These are phyloP conservation scores for Hyperopisus bebe DNA, from an alignment of 2,113 vertebrate genomes.

Conservation along the genomic window DNA sequence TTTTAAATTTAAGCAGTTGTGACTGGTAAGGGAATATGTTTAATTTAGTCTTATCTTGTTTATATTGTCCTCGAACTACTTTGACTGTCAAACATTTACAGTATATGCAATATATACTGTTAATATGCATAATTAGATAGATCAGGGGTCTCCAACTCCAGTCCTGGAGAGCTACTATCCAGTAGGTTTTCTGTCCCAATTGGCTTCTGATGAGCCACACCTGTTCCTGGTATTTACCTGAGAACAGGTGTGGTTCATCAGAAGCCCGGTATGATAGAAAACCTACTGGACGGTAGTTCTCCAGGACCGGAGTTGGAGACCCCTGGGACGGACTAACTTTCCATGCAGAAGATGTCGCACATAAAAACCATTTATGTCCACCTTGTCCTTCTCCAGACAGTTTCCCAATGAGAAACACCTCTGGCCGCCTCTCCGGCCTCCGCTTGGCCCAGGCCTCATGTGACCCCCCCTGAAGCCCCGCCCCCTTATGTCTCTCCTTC, in stretches of 20 bases:
- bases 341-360: neutral
- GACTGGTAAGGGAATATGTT: neutral
- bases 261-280: too few relatives aligned
- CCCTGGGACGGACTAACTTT: neutral
- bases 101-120: neutral
- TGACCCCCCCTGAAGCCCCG: neutral
- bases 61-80: neutral
- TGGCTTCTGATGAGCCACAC: too few relatives aligned
- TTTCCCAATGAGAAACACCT: neutral
- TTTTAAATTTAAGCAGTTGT: neutral
- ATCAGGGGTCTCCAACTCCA: too few relatives aligned
- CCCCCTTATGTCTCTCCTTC: conserved; percentile 16
- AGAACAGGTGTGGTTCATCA: too few relatives aligned
- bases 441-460: neutral
- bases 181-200: too few relatives aligned
- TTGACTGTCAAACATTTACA: neutral
- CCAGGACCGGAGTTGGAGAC: too few relatives aligned
- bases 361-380: neutral
- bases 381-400: neutral
- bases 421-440: neutral
- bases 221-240: too few relatives aligned
- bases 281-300: too few relatives aligned
- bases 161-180: too few relatives aligned
- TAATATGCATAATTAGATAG: neutral
- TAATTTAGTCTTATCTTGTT: neutral